These are phyloP conservation scores for Catagonus wagneri DNA, from an alignment of 2,113 vertebrate species.

Conservation along the genomic window DNA sequence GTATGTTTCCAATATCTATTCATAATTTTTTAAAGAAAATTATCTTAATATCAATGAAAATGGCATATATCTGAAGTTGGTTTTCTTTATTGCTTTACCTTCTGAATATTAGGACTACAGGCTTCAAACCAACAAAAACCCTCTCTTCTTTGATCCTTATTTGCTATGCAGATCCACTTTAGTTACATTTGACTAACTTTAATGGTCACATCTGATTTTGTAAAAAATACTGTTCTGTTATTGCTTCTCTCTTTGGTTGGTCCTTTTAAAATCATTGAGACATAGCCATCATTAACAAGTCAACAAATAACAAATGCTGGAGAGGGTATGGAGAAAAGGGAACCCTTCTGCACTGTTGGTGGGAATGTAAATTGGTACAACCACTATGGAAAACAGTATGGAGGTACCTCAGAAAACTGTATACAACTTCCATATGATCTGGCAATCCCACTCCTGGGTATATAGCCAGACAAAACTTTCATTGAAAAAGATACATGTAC, in stretches of 20 bases:
- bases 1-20: background rate
- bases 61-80: background rate
- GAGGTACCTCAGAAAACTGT: too few species aligned
- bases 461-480: too few species aligned
- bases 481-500: too few species aligned
- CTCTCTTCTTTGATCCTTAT: background rate
- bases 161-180: background rate
- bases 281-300: background rate
- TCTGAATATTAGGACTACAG: background rate
- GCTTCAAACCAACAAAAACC: background rate
- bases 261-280: background rate
- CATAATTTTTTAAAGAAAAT: background rate
- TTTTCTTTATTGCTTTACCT: conserved; percentile 15
- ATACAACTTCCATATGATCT: too few species aligned
- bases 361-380: too few species aligned
- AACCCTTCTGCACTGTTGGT: too few species aligned
- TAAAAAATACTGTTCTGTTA: background rate
- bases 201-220: background rate
- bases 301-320: too few species aligned
- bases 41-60: background rate
- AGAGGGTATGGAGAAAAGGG: too few species aligned
- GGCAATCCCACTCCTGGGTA: too few species aligned
- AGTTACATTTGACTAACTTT: conserved; percentile 6
- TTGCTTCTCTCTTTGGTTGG: background rate
- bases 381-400: too few species aligned